A percentile compares a stretch with the other conserved stretches of the same genome.
Evolutionary conservation across 1,140 invertebrate genomes (phyloP).

Genomic region (Rhizoglyphus robini): DNA sequence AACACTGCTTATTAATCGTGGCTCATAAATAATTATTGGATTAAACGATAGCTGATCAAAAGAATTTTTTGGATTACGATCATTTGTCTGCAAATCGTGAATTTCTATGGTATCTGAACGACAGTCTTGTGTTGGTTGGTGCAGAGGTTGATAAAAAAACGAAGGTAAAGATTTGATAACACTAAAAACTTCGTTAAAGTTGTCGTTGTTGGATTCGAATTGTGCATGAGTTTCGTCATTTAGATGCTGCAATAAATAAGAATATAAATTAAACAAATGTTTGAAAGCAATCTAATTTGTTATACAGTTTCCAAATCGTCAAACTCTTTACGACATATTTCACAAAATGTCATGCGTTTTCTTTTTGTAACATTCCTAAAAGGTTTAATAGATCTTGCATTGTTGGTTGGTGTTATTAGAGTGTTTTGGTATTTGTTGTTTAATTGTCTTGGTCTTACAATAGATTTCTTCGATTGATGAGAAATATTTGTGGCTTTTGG

Average conservation of each 20-base stretch:
- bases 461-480: constrained; percentile 7
- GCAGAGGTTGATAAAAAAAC: neutral
- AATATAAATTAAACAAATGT: neutral
- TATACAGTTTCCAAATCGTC: constrained; percentile 3
- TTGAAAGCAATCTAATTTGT: neutral
- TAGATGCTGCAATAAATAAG: neutral
- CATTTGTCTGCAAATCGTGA: too few species aligned
- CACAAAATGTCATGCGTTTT: constrained; percentile 2
- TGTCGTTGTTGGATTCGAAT: neutral
- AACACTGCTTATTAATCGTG: too few species aligned
- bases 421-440: neutral
- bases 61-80: too few species aligned
- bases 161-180: constrained; percentile 11
- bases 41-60: too few species aligned
- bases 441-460: neutral
- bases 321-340: constrained; percentile 15
- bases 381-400: neutral
- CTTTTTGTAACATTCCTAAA: neutral
- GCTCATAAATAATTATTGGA: too few species aligned
- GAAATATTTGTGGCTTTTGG: constrained; percentile 3
- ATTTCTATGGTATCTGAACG: too few species aligned
- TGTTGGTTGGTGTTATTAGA: neutral
- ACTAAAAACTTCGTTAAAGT: constrained; percentile 1
- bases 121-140: neutral
- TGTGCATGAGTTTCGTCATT: neutral